phyloP scores from a whole-genome alignment of 2,113 vertebrate genomes.

The Rhadina sibilatrix region DNA sequence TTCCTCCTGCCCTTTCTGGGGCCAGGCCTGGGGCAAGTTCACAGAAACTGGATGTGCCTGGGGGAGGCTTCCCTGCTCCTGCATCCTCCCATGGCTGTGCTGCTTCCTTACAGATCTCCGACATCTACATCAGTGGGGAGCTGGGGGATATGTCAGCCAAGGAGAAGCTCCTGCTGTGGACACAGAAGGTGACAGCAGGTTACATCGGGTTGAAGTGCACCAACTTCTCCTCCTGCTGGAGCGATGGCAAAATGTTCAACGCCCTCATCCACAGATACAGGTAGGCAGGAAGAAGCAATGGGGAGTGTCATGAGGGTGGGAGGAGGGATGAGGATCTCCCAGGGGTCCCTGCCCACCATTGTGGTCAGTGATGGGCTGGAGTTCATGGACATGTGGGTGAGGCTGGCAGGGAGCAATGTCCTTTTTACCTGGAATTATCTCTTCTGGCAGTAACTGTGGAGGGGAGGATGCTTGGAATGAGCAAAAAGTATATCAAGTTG shows the following conservation, averaged over 20 bases:
- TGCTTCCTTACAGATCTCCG: slow-evolving; percentile 84
- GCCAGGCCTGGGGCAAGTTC: neutral
- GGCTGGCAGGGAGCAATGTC: neutral
- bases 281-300: slow-evolving; percentile 48
- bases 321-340: neutral
- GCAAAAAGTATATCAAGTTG: neutral
- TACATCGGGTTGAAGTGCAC: slow-evolving; percentile 91
- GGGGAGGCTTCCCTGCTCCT: neutral
- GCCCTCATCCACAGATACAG: slow-evolving; percentile 97
- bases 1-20: neutral
- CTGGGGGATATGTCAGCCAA: slow-evolving; percentile 96
- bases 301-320: neutral
- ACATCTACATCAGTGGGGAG: slow-evolving; percentile 97
- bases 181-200: slow-evolving; percentile 90
- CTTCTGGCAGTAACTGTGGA: neutral
- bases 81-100: neutral
- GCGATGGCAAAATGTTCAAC: slow-evolving; percentile 97
- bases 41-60: rapidly evolving
- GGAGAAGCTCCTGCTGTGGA: slow-evolving; percentile 96
- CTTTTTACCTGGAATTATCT: neutral
- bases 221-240: slow-evolving; percentile 98
- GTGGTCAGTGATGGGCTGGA: neutral
- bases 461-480: neutral
- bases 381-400: neutral
- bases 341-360: rapidly evolving